Percentiles rank a stretch among this genome's conserved stretches.
phyloP scores from a whole-genome alignment of 2,797 vertebrate genomes.

The Ctenopoma multispine region DNA sequence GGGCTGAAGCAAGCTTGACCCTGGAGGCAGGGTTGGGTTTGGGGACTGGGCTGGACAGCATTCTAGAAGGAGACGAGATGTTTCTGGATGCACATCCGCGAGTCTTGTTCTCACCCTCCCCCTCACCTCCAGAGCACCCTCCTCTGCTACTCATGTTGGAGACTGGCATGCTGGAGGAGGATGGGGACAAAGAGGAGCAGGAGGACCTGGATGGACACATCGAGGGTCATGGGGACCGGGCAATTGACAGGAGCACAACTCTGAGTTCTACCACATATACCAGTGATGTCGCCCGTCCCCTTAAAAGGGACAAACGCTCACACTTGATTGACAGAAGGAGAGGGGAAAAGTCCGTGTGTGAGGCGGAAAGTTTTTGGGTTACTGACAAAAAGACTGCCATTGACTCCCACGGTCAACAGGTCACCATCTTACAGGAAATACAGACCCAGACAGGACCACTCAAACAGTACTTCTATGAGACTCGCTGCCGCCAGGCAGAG shows the following conservation, averaged over 20 bases:
- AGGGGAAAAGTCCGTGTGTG: conserved; percentile 89
- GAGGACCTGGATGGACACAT: conserved; percentile 59
- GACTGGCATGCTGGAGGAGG: conserved; percentile 71
- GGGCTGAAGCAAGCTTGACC: conserved; percentile 16
- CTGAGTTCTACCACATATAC: conserved; percentile 4
- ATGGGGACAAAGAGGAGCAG: conserved; percentile 48
- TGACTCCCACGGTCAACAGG: conserved; percentile 80
- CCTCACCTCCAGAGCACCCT: conserved; percentile 78
- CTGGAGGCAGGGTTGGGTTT: conserved; percentile 43
- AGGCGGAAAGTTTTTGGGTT: conserved; percentile 87
- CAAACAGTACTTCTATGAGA: conserved; percentile 93
- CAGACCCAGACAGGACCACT: conserved; percentile 87
- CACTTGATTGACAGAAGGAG: conserved; percentile 60
- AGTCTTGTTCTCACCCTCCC: conserved; percentile 82
- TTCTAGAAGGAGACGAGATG: conserved; percentile 76
- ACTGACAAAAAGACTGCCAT: conserved; percentile 85
- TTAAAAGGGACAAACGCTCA: conserved; percentile 72
- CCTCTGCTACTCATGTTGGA: conserved; percentile 84
- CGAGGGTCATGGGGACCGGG: conserved; percentile 75
- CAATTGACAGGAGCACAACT: conserved; percentile 61
- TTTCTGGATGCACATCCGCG: conserved; percentile 84
- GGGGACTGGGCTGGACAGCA: conserved; percentile 36
- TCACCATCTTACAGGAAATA: conserved; percentile 89
- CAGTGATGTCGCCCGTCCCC: conserved; percentile 8
- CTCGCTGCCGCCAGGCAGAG: conserved; percentile 82